Evolutionary conservation across 1,140 invertebrate species (phyloP), one percentile per base, ranked within the genome.

Genomic region (Drosophila azteca): DNA sequence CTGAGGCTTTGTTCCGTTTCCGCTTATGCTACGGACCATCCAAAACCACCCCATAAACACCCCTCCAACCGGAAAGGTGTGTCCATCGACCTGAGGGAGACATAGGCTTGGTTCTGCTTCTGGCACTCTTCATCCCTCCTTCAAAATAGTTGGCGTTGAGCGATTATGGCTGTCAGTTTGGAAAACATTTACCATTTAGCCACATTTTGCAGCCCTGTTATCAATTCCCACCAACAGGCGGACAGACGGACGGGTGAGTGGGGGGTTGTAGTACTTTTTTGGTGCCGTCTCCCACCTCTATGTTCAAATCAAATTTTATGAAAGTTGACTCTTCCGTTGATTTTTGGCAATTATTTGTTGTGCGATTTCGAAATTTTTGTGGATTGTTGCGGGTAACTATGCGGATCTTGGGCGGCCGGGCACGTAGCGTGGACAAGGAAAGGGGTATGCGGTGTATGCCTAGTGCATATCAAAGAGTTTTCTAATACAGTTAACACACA

Each of bases 1-100:
- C 67, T 70, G 67, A 70, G 67, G 78, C 79, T 88, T 82, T 87
- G 82, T 87, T 87, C 82, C 69, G 78, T 77, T 87, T 88, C 82
- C 83, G 74, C 15, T 70, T 41, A 13, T 13, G 3, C 35, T 39
- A 13, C 35, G 35, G 3, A 5, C 11, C 11, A 39, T 39, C 9
- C 35, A 39, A 39, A 39, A 39, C 62, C 60, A 26, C 52, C 63
- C 52, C 53, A 45, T 69, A 51, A 63, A 50, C 50, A 77, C 58
- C 60, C 52, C 46, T 24, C 63, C 53, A 24, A 24, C 74, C 61
- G 20, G 45, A 46, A 63, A 69, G 82, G 82, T 88, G 82, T 87
- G 82, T 81, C 83, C 69, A 81, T 55, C 61, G 60, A 62, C 75
- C 79, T 79, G 69, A 17, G 75, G 39, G 65, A 70, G 67, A 70